Conservation (phyloP, 1,140 invertebrate genomes). For the Leptonema lineaticorne region DNA sequence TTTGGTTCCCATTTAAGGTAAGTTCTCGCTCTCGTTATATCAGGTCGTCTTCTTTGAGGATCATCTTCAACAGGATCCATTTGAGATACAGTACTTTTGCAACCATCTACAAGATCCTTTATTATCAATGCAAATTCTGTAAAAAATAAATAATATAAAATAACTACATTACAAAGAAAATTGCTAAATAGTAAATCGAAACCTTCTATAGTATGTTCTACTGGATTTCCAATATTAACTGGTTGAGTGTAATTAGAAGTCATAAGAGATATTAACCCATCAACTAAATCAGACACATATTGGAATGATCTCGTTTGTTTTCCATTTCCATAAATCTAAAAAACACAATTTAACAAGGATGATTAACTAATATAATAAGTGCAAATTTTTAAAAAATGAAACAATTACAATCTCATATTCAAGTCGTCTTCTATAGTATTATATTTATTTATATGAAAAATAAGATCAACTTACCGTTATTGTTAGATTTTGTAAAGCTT, state of each 20-base stretch:
- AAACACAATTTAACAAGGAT: conserved; percentile 33
- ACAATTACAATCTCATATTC: conserved; percentile 1
- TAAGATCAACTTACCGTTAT: conserved; percentile 75
- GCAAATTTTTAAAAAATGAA: conserved; percentile 7
- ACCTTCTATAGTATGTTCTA: conserved; percentile 95
- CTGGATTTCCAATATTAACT: conserved; percentile 97
- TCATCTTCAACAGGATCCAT: conserved; percentile 90
- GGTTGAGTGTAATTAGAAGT: conserved; percentile 90
- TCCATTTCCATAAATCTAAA: conserved; percentile 91
- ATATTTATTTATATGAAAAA: not conserved
- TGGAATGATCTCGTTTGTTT: conserved; percentile 98
- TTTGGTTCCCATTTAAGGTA: conserved; percentile 94
- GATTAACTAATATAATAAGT: not conserved
- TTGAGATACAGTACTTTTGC: conserved; percentile 80
- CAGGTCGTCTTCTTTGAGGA: conserved; percentile 89
- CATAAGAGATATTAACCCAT: conserved; percentile 93
- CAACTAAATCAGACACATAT: conserved; percentile 96
- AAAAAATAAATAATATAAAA: conserved; percentile 41
- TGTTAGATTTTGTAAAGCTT: conserved; percentile 91
- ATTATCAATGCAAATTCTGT: conserved; percentile 94
- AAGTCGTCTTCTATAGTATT: no score
- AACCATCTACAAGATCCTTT: conserved; percentile 76
- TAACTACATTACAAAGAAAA: not conserved
- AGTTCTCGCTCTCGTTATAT: conserved; percentile 85
- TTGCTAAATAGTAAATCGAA: conserved; percentile 41